Percentiles rank a stretch among this genome's conserved stretches.
Evolutionary conservation across 2,888 invertebrate species (phyloP).

Genomic region (Archips xylosteana): DNA sequence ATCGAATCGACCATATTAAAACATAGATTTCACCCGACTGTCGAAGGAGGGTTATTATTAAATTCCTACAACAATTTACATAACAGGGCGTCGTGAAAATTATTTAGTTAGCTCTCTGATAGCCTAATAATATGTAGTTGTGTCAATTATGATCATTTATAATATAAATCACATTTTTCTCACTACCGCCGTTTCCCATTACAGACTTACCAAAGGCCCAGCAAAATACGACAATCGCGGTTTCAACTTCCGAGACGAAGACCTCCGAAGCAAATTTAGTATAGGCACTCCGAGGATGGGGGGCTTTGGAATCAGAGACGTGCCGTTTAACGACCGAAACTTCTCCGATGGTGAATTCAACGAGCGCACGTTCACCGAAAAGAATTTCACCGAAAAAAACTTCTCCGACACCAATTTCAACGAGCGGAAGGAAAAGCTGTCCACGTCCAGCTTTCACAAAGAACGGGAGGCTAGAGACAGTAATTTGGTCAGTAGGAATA

Average conservation of each 20-base stretch:
- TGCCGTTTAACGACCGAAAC: conserved; percentile 75
- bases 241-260: conserved; percentile 78
- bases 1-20: no score
- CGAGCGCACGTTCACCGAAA: conserved; percentile 72
- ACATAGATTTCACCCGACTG: no score
- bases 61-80: no score
- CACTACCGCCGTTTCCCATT: not conserved
- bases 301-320: conserved; percentile 80
- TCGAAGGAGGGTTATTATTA: no score
- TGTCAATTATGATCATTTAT: no score
- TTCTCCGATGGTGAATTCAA: conserved; percentile 78
- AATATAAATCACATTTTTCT: no score
- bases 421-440: conserved; percentile 78
- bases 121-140: no score
- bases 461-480: conserved; percentile 77
- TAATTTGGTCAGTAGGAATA: conserved; percentile 79
- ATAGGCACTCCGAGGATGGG: conserved; percentile 80
- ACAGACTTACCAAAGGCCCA: conserved; percentile 69
- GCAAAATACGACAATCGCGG: conserved; percentile 76
- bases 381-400: conserved; percentile 68
- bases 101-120: no score
- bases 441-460: conserved; percentile 80
- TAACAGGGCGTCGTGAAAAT: no score
- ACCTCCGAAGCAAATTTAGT: conserved; percentile 75
- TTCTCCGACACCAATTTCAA: conserved; percentile 61